Base-by-base conservation (phyloP, 2,797 vertebrate species). In the Discoglossus pictus region DNA sequence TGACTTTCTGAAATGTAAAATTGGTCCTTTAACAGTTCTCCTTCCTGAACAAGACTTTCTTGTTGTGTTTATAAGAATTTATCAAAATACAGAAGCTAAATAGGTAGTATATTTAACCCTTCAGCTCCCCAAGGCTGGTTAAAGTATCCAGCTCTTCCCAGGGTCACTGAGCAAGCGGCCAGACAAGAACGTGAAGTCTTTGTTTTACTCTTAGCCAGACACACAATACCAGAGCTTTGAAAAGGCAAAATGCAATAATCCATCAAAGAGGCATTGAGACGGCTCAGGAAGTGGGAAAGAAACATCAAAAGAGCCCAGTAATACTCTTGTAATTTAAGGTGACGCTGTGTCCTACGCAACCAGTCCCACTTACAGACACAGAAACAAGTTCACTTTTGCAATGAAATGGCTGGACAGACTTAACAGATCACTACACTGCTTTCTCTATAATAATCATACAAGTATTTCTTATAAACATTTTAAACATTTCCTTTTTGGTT, bases 181-280 rank as follows among this genome's bases (percentile, higher is more conserved):
- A 63, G 68, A 71, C 55, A 27, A 51, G 68, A 71, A 71, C 47
- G 53, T 43, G 27, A 64, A 63, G 68, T 42, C 61, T 64, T 71
- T 71, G 68, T 71, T 64, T 71, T 71, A 64, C 61, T 24, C 60
- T 64, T 71, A 64, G 46, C 52, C 61, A 63, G 61, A 71, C 68
- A 63, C 53, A 63, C 68, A 64, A 71, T 51, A 63, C 52, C 44
- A 17, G 18, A 18, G 61, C 68, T 70, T 63, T 71, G 61, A 71
- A 64, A 71, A 62, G 61, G 68, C 68, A 71, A 64, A 71, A 71
- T 59, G 54, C 52, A 71, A 58, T 71, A 71, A 71, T 71, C 68
- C 68, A 71, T 71, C 68, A 71, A 71, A 71, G 68, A 64, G 68
- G 60, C 51, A 71, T 43, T 71, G 68, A 71, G 68, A 64, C 68